A percentile compares a stretch with the other conserved stretches of the same genome.
Conservation (phyloP, 1,140 invertebrate genomes). For the Drosophila triauraria region DNA sequence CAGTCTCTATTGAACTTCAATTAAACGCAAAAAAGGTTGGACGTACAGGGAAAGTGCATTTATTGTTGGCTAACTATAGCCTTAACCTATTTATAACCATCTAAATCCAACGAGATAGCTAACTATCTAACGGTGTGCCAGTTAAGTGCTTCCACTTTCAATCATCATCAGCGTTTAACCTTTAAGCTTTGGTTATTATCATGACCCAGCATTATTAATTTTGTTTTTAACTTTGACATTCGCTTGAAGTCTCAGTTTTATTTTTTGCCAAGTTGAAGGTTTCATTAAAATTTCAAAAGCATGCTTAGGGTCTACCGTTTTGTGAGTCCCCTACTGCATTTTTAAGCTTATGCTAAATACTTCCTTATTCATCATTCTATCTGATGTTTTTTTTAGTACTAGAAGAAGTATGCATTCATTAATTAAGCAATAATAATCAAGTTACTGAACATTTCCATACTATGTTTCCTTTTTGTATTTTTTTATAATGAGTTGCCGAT, state of each 20-base stretch:
- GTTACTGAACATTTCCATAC: too few species aligned
- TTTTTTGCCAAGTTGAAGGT: slow-evolving; percentile 55
- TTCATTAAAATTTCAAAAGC: slow-evolving; percentile 24
- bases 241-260: slow-evolving; percentile 32
- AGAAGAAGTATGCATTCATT: too few species aligned
- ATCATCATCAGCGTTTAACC: slow-evolving; percentile 25
- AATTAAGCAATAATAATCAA: neutral
- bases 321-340: slow-evolving; percentile 17
- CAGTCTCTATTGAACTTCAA: neutral
- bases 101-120: neutral
- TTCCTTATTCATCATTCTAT: slow-evolving; percentile 5
- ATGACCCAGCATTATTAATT: slow-evolving; percentile 46
- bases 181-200: slow-evolving; percentile 32
- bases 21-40: slow-evolving; percentile 1
- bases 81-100: neutral
- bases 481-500: neutral
- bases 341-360: neutral
- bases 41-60: slow-evolving; percentile 41
- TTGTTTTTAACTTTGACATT: slow-evolving; percentile 49
- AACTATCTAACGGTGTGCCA: slow-evolving; percentile 11
- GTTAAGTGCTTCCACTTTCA: neutral
- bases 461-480: neutral
- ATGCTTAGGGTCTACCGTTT: slow-evolving; percentile 2
- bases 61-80: neutral
- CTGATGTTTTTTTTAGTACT: neutral